A percentile compares a stretch with the other conserved stretches of the same genome.
These are phyloP conservation scores for Epizoanthus rinbou DNA, from an alignment of 92 coral and sea anemone genomes.

Conservation along the genomic window DNA sequence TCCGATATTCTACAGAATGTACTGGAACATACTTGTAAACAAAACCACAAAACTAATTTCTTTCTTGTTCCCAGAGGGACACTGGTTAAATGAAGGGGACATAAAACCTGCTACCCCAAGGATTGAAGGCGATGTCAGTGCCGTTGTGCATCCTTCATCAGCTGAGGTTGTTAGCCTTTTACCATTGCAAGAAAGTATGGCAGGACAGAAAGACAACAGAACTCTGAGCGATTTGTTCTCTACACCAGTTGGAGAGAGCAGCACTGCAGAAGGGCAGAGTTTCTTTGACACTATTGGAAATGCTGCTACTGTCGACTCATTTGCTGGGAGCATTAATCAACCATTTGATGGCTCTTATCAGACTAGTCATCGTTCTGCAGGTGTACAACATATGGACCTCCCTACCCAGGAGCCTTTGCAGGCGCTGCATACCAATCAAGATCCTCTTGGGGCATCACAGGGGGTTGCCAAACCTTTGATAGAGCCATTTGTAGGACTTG, in stretches of 20 bases:
- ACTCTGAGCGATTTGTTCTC: conserved; percentile 78
- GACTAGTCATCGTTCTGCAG: conserved; percentile 47
- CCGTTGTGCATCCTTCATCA: conserved; percentile 29
- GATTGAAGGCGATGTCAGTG: conserved; percentile 38
- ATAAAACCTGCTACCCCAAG: conserved; percentile 35
- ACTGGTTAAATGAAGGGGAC: conserved; percentile 78
- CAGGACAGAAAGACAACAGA: conserved; percentile 52
- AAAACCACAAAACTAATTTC: not conserved
- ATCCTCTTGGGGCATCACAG: conserved; percentile 37
- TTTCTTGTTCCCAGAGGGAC: conserved; percentile 66
- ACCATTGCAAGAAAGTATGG: conserved; percentile 35
- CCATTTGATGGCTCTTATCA: conserved; percentile 39
- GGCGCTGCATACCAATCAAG: not conserved
- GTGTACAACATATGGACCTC: conserved; percentile 35
- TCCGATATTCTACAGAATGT: too few relatives aligned
- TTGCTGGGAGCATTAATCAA: conserved; percentile 44
- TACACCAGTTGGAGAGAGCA: conserved; percentile 29
- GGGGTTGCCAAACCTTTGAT: conserved; percentile 34
- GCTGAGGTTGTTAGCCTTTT: conserved; percentile 49
- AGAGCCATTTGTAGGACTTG: conserved; percentile 44
- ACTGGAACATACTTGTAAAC: too few relatives aligned
- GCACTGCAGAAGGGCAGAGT: conserved; percentile 69
- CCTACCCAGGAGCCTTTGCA: conserved; percentile 40
- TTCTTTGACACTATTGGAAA: conserved; percentile 85
- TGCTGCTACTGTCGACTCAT: conserved; percentile 47